These are phyloP conservation scores for Anarhynchus alexandrinus DNA, from an alignment of 2,113 vertebrate species.

Conservation along the genomic window DNA sequence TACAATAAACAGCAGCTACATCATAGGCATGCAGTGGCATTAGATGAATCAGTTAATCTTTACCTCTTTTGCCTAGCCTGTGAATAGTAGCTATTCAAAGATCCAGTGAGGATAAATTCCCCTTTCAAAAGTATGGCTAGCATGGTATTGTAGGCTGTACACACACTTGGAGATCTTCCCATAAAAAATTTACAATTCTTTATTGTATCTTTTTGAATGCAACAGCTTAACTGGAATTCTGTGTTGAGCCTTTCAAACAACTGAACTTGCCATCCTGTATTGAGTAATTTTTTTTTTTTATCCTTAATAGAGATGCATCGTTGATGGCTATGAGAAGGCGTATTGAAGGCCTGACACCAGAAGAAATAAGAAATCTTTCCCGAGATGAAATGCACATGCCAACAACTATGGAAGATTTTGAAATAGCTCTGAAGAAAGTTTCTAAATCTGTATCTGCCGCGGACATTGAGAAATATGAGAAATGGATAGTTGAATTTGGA, in stretches of 20 bases:
- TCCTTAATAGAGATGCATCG: constrained; percentile 86
- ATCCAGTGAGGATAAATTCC: neutral
- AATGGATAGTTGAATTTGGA: constrained; percentile 97
- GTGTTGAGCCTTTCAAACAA: neutral
- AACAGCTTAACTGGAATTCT: neutral
- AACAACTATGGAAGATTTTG: constrained; percentile 98
- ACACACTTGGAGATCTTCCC: neutral
- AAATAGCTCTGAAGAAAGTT: constrained; percentile 92
- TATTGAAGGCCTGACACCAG: constrained; percentile 94
- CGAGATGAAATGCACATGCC: constrained; percentile 99
- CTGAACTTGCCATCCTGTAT: neutral
- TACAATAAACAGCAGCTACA: neutral
- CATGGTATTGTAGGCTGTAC: neutral
- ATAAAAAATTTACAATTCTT: neutral
- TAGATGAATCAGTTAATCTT: neutral
- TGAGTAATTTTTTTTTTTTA: neutral
- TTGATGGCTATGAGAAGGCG: constrained; percentile 98
- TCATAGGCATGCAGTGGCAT: neutral
- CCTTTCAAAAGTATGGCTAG: neutral
- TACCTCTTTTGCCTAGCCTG: neutral
- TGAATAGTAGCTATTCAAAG: neutral
- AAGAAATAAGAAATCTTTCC: constrained; percentile 96
- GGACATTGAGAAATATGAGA: constrained; percentile 96
- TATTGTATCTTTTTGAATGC: neutral
- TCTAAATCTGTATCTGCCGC: constrained; percentile 94